Evolutionary conservation across 1,140 invertebrate species (phyloP), one percentile per base, ranked within the genome.

Genomic region (Aphaenogaster floridana): DNA sequence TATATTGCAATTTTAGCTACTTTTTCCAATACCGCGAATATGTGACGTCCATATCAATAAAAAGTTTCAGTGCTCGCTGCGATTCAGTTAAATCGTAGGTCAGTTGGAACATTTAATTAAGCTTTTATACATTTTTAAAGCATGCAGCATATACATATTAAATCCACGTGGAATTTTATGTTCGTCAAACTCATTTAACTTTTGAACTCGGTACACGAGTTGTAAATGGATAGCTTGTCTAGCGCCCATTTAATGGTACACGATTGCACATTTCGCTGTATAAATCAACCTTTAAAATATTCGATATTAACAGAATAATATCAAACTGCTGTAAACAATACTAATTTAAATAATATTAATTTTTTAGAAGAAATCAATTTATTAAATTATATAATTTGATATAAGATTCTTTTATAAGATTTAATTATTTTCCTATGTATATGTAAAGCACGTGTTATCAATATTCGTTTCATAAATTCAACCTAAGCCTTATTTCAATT

Each of bases 111-210:
- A 87, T 87, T 84, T 84, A 87, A 87, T 87, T 81, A 74, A 83
- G 79, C 79, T 84, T 72, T 87, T 83, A 87, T 87, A 74, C 79
- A 81, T 87, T 87, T 87, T 84, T 87, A 84, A 87, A 87, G 79
- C 80, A 52, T 59, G 66, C 69, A 83, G 64, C 45, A 84, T 84
- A 84, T 77, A 72, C 59, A 87, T 87, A 87, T 87, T 87, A 87
- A 87, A 83, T 83, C 69, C 69, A 81, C 42, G 54, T 83, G 79
- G 86, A 72, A 83, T 84, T 87, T 87, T 74, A 66, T 84, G 79
- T 83, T 68, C 68, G 79, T 74, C 86, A 66, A 81, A 83, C 69
- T 84, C 68, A 74, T 87, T 83, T 84, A 74, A 54, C 86, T 84
- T 87, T 84, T 28, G 66, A 84, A 84, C 68, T 84, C 86, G 59